Conservation (phyloP, 2,888 invertebrate species). For the Dynastes hyllus region DNA sequence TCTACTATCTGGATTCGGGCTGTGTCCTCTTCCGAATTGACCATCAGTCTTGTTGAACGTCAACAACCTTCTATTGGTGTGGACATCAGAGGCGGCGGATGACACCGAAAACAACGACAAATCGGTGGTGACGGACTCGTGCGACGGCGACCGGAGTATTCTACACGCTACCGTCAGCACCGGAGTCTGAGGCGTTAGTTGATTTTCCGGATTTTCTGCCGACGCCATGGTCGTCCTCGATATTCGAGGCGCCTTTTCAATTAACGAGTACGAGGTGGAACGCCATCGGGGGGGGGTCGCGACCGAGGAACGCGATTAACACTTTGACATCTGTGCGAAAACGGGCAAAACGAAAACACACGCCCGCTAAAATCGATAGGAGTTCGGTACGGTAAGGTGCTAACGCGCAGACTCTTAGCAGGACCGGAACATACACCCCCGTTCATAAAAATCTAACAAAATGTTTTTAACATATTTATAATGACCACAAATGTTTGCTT, state of each 20-base stretch:
- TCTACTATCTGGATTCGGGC: slow-evolving; percentile 79
- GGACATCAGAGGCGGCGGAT: slow-evolving; percentile 74
- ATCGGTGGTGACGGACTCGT: slow-evolving; percentile 89
- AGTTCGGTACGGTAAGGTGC: background rate
- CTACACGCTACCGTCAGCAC: slow-evolving; percentile 75
- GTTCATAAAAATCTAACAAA: no score
- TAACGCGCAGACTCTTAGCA: slow-evolving; percentile 28
- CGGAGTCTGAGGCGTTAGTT: slow-evolving; percentile 71
- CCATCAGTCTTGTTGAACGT: slow-evolving; percentile 73
- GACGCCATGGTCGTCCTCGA: slow-evolving; percentile 53
- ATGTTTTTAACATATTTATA: background rate
- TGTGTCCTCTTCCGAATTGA: slow-evolving; percentile 76
- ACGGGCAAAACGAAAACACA: slow-evolving; percentile 37
- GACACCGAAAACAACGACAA: slow-evolving; percentile 84
- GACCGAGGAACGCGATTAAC: slow-evolving; percentile 1
- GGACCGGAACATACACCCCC: no score
- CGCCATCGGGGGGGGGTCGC: background rate
- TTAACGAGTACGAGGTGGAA: background rate
- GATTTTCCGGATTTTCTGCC: slow-evolving; percentile 60
- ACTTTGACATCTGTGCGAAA: slow-evolving; percentile 17
- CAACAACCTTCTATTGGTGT: slow-evolving; percentile 69
- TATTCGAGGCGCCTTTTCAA: no score
- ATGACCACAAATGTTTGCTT: no score
- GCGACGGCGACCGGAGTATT: slow-evolving; percentile 84
- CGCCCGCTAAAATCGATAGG: slow-evolving; percentile 51